phyloP scores from a whole-genome alignment of 2,113 vertebrate species.

The Carettochelys insculpta region DNA sequence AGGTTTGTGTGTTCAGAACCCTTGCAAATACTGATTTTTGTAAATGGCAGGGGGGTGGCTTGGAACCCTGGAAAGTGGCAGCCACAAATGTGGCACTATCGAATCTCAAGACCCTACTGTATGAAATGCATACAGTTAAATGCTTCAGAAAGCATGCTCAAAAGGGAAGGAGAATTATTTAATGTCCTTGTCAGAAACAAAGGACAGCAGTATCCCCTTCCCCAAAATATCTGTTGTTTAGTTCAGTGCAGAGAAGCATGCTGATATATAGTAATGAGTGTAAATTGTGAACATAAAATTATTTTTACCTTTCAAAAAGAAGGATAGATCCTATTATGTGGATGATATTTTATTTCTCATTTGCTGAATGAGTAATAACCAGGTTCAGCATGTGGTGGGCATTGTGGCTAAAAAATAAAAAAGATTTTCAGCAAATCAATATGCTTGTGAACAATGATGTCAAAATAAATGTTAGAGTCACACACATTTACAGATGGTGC shows the following conservation, averaged over 20 bases:
- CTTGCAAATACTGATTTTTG: too few species aligned
- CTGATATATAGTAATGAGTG: background rate
- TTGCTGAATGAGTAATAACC: background rate
- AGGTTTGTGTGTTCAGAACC: too few species aligned
- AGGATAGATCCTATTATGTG: background rate
- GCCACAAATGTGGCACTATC: too few species aligned
- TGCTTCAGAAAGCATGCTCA: background rate
- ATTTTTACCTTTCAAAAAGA: background rate
- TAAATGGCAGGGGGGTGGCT: too few species aligned
- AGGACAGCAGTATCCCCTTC: background rate
- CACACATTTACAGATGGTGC: background rate
- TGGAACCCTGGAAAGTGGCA: too few species aligned
- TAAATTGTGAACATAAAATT: background rate
- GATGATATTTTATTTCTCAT: background rate
- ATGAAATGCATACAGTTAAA: background rate
- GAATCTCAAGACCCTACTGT: too few species aligned
- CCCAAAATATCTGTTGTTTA: background rate
- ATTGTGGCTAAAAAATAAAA: constrained; percentile 3
- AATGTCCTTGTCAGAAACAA: background rate
- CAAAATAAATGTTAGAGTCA: background rate
- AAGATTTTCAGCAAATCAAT: constrained; percentile 10
- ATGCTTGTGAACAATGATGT: background rate
- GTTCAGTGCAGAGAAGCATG: background rate
- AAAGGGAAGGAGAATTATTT: background rate
- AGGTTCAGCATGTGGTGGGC: background rate